phyloP scores from a whole-genome alignment of 2,888 invertebrate species.

The Sminthurinus aureus region DNA sequence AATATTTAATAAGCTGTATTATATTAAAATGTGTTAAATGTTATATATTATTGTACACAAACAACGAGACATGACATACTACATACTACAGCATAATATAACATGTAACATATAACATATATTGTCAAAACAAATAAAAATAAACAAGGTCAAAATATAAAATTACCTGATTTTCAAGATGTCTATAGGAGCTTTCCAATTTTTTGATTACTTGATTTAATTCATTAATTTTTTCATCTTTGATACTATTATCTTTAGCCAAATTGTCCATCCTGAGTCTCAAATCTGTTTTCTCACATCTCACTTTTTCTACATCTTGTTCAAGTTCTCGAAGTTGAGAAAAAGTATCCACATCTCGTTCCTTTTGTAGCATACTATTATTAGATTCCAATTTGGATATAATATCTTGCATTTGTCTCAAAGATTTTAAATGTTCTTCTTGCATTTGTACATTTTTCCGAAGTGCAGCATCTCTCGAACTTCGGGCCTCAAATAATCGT shows the following conservation, averaged over 20 bases:
- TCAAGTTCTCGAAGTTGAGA: slow-evolving; percentile 20
- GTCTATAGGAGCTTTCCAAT: slow-evolving; percentile 32
- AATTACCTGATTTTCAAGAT: slow-evolving; percentile 44
- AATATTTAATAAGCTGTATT: too few relatives aligned
- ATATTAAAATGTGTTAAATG: too few relatives aligned
- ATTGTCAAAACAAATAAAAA: too few relatives aligned
- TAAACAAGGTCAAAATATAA: neutral
- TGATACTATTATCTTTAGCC: slow-evolving; percentile 22
- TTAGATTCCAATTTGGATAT: slow-evolving; percentile 28
- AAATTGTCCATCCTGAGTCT: slow-evolving; percentile 19
- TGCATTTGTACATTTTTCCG: slow-evolving; percentile 36
- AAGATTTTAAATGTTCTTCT: slow-evolving; percentile 32
- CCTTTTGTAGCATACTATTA: slow-evolving; percentile 26
- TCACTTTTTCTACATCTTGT: slow-evolving; percentile 19
- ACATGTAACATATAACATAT: too few relatives aligned
- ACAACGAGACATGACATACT: too few relatives aligned
- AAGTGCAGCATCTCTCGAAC: slow-evolving; percentile 34
- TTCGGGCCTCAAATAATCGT: slow-evolving; percentile 30
- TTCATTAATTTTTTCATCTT: slow-evolving; percentile 34
- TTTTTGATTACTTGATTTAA: slow-evolving; percentile 38
- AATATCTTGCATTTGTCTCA: slow-evolving; percentile 35
- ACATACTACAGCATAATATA: too few relatives aligned
- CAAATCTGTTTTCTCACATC: slow-evolving; percentile 28
- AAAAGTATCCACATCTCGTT: slow-evolving; percentile 38
- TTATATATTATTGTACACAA: too few relatives aligned